Percentiles rank a stretch among this genome's conserved stretches.
Evolutionary conservation across 2,888 invertebrate species (phyloP).

Genomic region (Drosophila koepferae): DNA sequence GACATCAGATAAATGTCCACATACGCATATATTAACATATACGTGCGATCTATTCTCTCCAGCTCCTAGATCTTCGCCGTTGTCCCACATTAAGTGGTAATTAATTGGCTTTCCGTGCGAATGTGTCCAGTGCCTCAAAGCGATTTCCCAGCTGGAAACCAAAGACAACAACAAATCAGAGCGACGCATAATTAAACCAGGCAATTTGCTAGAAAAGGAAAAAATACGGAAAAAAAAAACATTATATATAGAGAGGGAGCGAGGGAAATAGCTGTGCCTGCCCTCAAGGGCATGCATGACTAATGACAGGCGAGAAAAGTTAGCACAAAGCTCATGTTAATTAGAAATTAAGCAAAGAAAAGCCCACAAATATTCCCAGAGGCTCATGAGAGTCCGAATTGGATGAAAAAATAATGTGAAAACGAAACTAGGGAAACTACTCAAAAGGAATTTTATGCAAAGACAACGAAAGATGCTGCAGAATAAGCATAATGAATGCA

Average conservation of each 20-base stretch:
- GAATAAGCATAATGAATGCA: too few species aligned
- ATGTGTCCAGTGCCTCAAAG: constrained; percentile 37
- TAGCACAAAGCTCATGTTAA: constrained; percentile 57
- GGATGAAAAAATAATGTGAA: constrained; percentile 5
- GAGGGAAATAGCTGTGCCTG: neutral
- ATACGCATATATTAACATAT: neutral
- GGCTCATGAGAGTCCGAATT: constrained; percentile 4
- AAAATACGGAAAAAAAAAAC: neutral
- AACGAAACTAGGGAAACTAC: constrained; percentile 1
- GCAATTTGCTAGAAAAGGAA: constrained; percentile 21
- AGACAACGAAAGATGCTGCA: neutral
- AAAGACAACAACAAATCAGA: constrained; percentile 48
- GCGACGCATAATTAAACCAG: constrained; percentile 52
- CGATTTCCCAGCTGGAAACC: constrained; percentile 24
- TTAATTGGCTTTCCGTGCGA: constrained; percentile 66
- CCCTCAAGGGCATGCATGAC: constrained; percentile 53
- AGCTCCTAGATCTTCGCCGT: neutral
- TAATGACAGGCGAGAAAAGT: constrained; percentile 46
- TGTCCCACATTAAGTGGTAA: constrained; percentile 48
- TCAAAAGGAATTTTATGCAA: neutral
- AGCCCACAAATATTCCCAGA: constrained; percentile 26
- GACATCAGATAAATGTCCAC: neutral
- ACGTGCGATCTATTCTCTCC: neutral
- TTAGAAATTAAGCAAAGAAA: constrained; percentile 57
- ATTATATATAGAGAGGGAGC: constrained; percentile 10